Evolutionary conservation across 2,113 vertebrate genomes (phyloP), one percentile per base, ranked within the genome.

Genomic region (Polyodon spathula): DNA sequence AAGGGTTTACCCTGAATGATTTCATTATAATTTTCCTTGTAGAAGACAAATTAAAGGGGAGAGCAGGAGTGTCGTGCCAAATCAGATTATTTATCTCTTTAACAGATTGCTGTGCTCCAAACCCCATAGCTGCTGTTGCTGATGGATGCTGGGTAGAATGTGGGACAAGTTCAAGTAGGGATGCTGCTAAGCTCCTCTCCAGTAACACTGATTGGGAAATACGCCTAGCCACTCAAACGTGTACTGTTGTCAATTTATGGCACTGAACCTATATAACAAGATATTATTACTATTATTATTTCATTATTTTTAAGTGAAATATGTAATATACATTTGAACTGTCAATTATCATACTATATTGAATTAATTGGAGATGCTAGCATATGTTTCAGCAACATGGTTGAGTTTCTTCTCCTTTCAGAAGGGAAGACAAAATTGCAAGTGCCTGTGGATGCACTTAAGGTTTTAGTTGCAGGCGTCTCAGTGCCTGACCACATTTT

Each of bases 21-120:
- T 97, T 94, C 92, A 97, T 95, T 93, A 95, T 86, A 82, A 88
- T 89, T 90, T 90, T 89, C 83, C 84, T 87, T 78, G 87, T 91
- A 87, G 84, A 89, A 92, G 88, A 91, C 89, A 92, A 96, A 95
- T 94, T 89, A 95, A 93, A 92, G 86, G 86, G 85, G 81, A 85
- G 82, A 81, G 83, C 84, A 85, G 88, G 89, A 86, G 82, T 84
- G 87, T 88, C 78, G 81, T 85, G 88, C 87, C 86, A 91, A 88
- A 94, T 89, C 85, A 89, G 90, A 93, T 95, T 88, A 93, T 95
- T 94, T 93, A 90, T 93, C 90, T 92, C 86, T 81, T 87, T 86
- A 93, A 93, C 91, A 92, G 89, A 93, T 85, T 93, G 90, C 87
- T 80, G 78, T 72, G 88, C 88, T 87, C 84, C 77, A 87, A 86